Conservation (phyloP, 2,113 vertebrate species). For the Epinephelus fuscoguttatus region DNA sequence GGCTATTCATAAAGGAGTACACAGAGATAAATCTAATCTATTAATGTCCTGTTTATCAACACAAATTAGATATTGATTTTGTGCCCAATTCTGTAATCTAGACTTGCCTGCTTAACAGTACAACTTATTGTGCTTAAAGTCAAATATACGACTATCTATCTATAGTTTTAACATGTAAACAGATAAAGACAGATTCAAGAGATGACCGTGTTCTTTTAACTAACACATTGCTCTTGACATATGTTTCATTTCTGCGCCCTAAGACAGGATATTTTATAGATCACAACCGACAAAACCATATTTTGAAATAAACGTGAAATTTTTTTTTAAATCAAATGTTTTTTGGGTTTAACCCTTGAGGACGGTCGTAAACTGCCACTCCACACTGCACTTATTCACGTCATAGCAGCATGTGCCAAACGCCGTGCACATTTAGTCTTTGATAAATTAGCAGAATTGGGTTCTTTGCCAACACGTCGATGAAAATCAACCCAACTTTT, state of each 20-base stretch:
- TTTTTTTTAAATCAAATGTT: not conserved
- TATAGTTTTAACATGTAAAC: conserved; percentile 34
- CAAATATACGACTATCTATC: not conserved
- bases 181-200: conserved; percentile 14
- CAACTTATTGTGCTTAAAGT: conserved; percentile 23
- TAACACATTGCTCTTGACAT: conserved; percentile 14
- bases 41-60: not conserved
- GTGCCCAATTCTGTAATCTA: not conserved
- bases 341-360: conserved; percentile 8
- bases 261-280: not conserved
- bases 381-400: conserved; percentile 39
- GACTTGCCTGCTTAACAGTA: not conserved
- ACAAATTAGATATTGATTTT: not conserved
- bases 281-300: not conserved
- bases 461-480: conserved; percentile 12
- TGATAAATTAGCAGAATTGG: conserved; percentile 33
- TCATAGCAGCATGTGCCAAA: conserved; percentile 61
- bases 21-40: not conserved
- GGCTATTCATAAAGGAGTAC: not conserved
- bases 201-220: not conserved
- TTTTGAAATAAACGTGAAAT: conserved; percentile 13
- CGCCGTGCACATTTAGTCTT: conserved; percentile 52
- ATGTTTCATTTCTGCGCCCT: conserved; percentile 24
- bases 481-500: conserved; percentile 16
- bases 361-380: conserved; percentile 35